These are phyloP conservation scores for Ceratosolen solmsi DNA, from an alignment of 1,140 invertebrate genomes.

Conservation along the genomic window DNA sequence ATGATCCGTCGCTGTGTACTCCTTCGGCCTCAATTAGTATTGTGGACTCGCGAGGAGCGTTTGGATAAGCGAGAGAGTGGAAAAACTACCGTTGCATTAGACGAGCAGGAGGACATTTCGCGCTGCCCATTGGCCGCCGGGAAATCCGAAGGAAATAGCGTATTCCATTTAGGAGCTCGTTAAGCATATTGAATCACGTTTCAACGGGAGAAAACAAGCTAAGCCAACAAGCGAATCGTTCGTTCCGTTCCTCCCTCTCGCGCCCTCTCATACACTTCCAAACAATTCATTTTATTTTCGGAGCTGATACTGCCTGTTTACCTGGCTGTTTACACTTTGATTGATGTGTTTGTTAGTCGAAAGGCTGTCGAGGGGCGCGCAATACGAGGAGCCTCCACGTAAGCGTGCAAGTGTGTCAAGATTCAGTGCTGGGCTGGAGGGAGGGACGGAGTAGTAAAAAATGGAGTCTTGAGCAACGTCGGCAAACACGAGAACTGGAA, in stretches of 20 bases:
- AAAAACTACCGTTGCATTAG: too few species aligned
- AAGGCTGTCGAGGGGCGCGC: conserved; percentile 17
- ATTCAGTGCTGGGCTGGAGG: not conserved
- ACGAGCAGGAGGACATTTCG: too few species aligned
- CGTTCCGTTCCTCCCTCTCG: not conserved
- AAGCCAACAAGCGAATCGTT: not conserved
- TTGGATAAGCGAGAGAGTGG: too few species aligned
- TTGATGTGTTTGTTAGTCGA: conserved; percentile 27
- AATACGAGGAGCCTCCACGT: conserved; percentile 7
- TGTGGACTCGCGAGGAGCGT: not conserved
- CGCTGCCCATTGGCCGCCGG: not conserved
- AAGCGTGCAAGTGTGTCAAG: conserved; percentile 24
- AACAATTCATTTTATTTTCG: conserved; percentile 29
- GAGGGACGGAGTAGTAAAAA: not conserved
- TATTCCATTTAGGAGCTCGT: not conserved
- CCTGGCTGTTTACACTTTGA: conserved; percentile 21
- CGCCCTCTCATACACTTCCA: not conserved
- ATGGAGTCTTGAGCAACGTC: conserved; percentile 27
- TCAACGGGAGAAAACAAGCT: conserved; percentile 12
- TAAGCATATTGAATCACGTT: conserved; percentile 5
- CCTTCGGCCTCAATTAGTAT: conserved; percentile 2
- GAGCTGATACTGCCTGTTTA: conserved; percentile 20
- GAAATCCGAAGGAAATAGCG: not conserved
- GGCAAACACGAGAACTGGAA: not conserved
- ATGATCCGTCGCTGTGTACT: not conserved